A percentile compares a stretch with the other conserved stretches of the same genome.
phyloP scores from a whole-genome alignment of 1,140 invertebrate genomes.

The Polypedilum vanderplanki region DNA sequence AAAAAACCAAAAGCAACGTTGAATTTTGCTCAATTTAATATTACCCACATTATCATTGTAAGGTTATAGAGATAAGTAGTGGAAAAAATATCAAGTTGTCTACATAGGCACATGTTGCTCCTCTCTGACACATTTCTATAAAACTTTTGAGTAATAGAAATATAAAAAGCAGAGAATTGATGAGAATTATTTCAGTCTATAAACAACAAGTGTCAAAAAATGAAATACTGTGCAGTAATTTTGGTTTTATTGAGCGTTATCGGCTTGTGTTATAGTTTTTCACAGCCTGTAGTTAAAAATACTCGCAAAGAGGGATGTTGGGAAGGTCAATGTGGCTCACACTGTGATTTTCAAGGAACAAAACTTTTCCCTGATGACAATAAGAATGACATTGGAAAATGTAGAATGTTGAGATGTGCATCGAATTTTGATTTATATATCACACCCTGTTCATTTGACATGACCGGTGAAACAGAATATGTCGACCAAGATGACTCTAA shows the following conservation, averaged over 20 bases:
- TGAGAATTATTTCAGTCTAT: not conserved
- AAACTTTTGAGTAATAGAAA: too few relatives aligned
- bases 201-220: not conserved
- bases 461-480: not conserved
- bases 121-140: too few relatives aligned
- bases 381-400: not conserved
- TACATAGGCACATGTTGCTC: too few relatives aligned
- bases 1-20: too few relatives aligned
- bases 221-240: not conserved
- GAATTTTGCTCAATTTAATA: too few relatives aligned
- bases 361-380: not conserved
- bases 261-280: not conserved
- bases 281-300: not conserved
- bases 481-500: not conserved
- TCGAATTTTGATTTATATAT: not conserved
- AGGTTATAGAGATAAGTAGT: too few relatives aligned
- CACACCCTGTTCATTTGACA: constrained; percentile 13
- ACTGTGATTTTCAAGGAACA: not conserved
- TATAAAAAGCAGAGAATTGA: too few relatives aligned
- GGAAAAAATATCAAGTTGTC: too few relatives aligned
- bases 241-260: not conserved
- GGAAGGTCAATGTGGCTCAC: not conserved
- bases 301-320: not conserved
- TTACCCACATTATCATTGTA: too few relatives aligned
- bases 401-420: not conserved